Evolutionary conservation across 2,888 invertebrate genomes (phyloP), one percentile per base, ranked within the genome.

Genomic region (Athalia circularis): DNA sequence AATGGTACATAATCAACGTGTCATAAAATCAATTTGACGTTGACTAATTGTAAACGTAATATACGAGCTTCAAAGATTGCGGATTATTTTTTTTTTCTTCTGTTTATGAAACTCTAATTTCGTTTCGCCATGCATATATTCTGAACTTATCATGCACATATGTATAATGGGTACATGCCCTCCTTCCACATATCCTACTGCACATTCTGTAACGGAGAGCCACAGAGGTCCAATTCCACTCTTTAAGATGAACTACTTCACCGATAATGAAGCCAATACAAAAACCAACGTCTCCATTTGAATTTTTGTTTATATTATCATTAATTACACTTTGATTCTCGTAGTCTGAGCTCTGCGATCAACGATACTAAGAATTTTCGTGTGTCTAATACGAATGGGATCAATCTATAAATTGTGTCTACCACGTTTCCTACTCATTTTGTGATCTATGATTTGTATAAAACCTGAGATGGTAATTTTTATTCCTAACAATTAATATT

Each of bases 151-250:
- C 47, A 72, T 72, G 72, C 72, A 59, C 47, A 72, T 72, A n/a
- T n/a, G n/a, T n/a, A 68, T 67, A 8, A 54, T 54, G 54, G 11
- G n/a, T 68, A 59, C 47, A 59, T 59, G 43, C 57, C 59, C n/a
- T 54, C n/a, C 59, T 72, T 47, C 57, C 72, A 57, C 57, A 57
- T 47, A 57, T 72, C 72, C 72, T 72, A 72, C 59, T 59, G 72
- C 52, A 72, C 75, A 62, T 75, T 75, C 75, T 75, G 75, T 75
- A 75, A 75, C 75, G 64, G 75, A 75, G 75, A 75, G 64, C 75
- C 75, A 75, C 43, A 75, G 75, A 75, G 75, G 75, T 75, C 75
- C 52, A 75, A 75, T 75, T 75, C 75, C 75, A 75, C 75, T 75
- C 59, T 75, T 43, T 7, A 29, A 75, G 72, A 72, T 72, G 15